Evolutionary conservation across 2,113 vertebrate genomes (phyloP).

Genomic region (Microcebus griseorufus): DNA sequence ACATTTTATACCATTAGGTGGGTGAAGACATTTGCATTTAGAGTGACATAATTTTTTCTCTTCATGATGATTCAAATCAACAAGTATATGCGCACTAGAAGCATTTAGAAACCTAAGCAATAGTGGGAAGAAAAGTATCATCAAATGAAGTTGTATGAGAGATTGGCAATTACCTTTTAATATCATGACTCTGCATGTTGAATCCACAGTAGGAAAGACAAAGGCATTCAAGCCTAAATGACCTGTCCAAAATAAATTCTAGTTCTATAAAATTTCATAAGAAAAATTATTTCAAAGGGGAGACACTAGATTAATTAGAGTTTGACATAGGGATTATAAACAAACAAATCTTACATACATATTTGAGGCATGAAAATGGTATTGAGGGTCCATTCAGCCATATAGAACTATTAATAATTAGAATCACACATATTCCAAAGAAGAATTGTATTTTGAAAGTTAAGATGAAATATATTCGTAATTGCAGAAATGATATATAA

Average conservation of each 20-base stretch:
- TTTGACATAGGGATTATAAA: neutral
- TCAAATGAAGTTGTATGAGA: neutral
- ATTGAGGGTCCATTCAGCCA: neutral
- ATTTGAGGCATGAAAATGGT: neutral
- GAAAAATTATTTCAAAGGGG: neutral
- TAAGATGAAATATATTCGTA: neutral
- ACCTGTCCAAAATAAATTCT: neutral
- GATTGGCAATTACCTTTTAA: neutral
- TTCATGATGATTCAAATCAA: neutral
- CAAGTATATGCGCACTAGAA: neutral
- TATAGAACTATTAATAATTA: neutral
- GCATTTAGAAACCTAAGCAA: neutral
- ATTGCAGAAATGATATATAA: neutral
- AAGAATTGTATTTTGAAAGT: constrained; percentile 15
- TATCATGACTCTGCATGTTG: neutral
- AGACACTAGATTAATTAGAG: neutral
- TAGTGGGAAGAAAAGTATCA: neutral
- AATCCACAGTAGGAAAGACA: neutral
- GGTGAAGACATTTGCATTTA: neutral
- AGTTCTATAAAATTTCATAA: neutral
- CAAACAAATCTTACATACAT: neutral
- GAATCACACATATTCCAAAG: neutral
- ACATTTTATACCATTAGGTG: neutral
- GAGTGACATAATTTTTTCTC: neutral
- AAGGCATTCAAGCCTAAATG: neutral